Base-by-base conservation (phyloP, 2,888 invertebrate species). In the Callyntrura guangdongensis region DNA sequence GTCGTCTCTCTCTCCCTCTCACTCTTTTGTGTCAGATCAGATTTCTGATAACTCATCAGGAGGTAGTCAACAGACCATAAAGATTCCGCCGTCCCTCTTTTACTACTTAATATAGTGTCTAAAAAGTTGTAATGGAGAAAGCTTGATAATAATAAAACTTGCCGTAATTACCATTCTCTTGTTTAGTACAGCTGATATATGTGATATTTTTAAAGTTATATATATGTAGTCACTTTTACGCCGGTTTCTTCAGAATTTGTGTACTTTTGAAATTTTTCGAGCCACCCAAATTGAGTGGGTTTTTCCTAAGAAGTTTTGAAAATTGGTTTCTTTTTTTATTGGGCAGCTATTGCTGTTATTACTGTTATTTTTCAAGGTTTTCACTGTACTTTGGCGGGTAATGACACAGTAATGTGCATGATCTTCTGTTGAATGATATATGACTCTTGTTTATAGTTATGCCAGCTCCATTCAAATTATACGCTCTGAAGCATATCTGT, bases 41-140 rank as follows among this genome's bases (percentile, higher is more conserved):
- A 92, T 93, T 92, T 89, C 47, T 89, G 93, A 93, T 93, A 92
- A 87, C 82, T 86, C 89, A 79, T 84, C 84, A 77, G 89, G 89
- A 84, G 89, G 89, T 89, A 89, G 84, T 89, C 89, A 89, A 89
- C 89, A 69, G 59, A 36, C 79, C 79, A 87, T 87, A 87, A 81
- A 87, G 81, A 81, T 81, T 53, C 81, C 81, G 81, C 81, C 87
- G 67, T 69, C 84, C 86, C 79, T 86, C 85, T 72, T 79, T 86
- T 86, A 86, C 86, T 86, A 53, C 86, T 86, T 86, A 86, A 86
- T 86, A 86, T 59, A 47, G 74, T 79, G 59, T 59, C 79, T 25
- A 79, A 47, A 49, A 74, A 74, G 79, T 79, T 59, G 56, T 79
- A 56, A 77, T 53, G 53, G 79, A 79, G 79, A 56, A 47, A 20